phyloP scores from a whole-genome alignment of 2,888 invertebrate genomes.

The Nemurella pictetii region DNA sequence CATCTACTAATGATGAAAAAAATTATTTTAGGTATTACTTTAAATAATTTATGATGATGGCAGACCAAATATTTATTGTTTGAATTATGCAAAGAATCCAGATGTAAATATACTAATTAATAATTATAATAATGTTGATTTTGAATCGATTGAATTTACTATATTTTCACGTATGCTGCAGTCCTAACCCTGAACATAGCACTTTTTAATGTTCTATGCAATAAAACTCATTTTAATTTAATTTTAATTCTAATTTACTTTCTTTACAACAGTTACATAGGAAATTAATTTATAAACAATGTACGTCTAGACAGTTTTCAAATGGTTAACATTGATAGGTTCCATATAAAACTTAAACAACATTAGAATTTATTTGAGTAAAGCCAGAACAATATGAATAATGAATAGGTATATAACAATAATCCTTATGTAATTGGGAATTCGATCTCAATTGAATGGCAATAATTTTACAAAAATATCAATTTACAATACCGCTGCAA shows the following conservation, averaged over 20 bases:
- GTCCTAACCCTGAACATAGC: neutral
- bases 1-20: neutral
- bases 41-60: neutral
- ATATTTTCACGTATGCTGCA: neutral
- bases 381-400: neutral
- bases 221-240: neutral
- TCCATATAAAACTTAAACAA: neutral
- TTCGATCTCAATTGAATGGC: neutral
- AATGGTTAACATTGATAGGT: neutral
- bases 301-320: neutral
- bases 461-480: neutral
- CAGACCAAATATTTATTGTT: slow-evolving; percentile 6
- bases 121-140: neutral
- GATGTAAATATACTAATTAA: slow-evolving; percentile 1
- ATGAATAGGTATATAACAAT: neutral
- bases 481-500: neutral
- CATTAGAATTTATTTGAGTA: neutral
- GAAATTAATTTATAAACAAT: neutral
- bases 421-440: neutral
- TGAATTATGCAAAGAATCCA: neutral
- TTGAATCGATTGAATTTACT: neutral
- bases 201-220: neutral
- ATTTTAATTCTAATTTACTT: neutral
- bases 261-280: neutral
- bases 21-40: neutral